Evolutionary conservation across 2,888 invertebrate species (phyloP), one percentile per base, ranked within the genome.

Genomic region (Drosophila neutralis): DNA sequence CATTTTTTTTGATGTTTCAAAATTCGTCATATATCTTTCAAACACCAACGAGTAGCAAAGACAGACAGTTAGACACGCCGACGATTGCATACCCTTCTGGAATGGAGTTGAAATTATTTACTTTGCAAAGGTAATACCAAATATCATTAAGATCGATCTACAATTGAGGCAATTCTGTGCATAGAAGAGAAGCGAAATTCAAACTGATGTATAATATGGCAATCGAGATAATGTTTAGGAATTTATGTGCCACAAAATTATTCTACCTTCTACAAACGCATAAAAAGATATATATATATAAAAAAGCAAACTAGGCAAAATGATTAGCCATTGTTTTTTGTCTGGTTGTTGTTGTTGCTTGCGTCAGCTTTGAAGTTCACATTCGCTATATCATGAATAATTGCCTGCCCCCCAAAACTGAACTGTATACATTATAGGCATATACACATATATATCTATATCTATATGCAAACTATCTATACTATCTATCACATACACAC

Each of bases 311-410:
- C 33, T 40, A 40, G 35, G 27, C 29, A 63, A 66, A 66, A 57
- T 66, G 13, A 63, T 64, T 67, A 58, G 48, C 63, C 56, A 4
- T 59, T 69, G 18, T 54, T 35, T 62, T 29, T 54, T 24, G 4
- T 21, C 35, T 52, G 33, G 8, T 24, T 54, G 18, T 31, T n/a
- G 51, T 58, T 64, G 52, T 58, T 33, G 65, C 62, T 78, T 73
- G 68, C 80, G 83, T 79, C 83, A 78, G 75, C 79, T 69, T 64
- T 71, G 57, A 78, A 74, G 82, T 82, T 68, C 74, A 75, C 65
- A 15, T 45, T 45, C 53, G 61, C 75, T 53, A 75, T 57, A 77
- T 69, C 62, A 63, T 63, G 75, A 75, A 80, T 80, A 82, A 82
- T 82, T 79, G 68, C 54, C 56, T 56, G 80, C 61, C 65, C 65